Evolutionary conservation across 53 echinoderm and acorn worm genomes (phyloP).

Genomic region (Apostichopus leukothele): DNA sequence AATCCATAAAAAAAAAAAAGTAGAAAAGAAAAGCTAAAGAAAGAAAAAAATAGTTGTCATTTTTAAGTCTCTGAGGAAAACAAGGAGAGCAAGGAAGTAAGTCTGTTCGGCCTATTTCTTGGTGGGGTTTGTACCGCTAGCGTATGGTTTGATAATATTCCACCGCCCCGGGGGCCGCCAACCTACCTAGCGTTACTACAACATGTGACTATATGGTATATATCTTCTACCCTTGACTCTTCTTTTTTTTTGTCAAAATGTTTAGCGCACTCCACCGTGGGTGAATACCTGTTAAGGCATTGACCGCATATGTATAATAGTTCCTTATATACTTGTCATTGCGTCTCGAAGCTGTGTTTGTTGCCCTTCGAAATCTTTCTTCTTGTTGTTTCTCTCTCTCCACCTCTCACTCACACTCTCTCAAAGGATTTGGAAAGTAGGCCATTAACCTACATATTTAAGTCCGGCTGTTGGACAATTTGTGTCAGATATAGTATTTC

Average conservation of each 20-base stretch:
- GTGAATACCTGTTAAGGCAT: constrained; percentile 38
- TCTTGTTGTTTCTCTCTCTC: background rate
- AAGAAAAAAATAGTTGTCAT: background rate
- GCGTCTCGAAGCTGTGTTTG: background rate
- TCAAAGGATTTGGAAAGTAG: constrained; percentile 41
- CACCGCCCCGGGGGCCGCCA: background rate
- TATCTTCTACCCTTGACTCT: constrained; percentile 35
- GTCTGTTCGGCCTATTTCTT: constrained; percentile 1
- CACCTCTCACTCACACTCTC: background rate
- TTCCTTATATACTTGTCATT: background rate
- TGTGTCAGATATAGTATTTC: constrained; percentile 34
- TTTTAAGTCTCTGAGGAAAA: background rate
- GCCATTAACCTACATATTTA: constrained; percentile 46
- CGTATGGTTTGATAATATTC: background rate
- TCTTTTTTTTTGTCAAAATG: background rate
- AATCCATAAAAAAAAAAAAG: background rate
- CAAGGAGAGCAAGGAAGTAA: background rate
- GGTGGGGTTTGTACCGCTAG: background rate
- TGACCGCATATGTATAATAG: background rate
- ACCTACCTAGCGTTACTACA: too few relatives aligned
- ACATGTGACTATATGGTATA: background rate
- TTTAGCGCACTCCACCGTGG: constrained; percentile 36
- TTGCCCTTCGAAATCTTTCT: constrained; percentile 3
- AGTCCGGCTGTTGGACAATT: constrained; percentile 48
- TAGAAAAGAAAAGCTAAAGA: background rate